These are phyloP conservation scores for Hoplodrina blanda DNA, from an alignment of 2,888 invertebrate genomes.

Conservation along the genomic window DNA sequence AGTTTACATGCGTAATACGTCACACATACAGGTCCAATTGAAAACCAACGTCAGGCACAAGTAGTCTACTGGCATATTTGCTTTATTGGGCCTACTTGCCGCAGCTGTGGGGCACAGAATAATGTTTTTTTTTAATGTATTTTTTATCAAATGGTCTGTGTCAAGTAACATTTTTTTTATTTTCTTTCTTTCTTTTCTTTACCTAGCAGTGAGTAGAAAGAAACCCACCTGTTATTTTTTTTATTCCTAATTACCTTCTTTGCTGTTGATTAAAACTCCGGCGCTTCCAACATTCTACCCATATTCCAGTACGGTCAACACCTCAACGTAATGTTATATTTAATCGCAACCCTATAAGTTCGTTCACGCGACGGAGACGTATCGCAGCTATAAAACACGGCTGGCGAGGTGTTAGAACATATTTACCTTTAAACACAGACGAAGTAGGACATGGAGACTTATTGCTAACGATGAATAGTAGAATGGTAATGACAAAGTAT, in stretches of 20 bases:
- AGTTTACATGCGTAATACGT: too few species aligned
- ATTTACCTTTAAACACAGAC: conserved; percentile 35
- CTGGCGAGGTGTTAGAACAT: conserved; percentile 37
- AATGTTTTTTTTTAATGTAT: too few species aligned
- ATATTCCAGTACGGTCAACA: conserved; percentile 2
- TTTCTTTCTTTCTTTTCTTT: too few species aligned
- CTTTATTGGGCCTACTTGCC: too few species aligned
- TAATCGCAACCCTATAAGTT: conserved; percentile 43
- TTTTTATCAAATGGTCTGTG: too few species aligned
- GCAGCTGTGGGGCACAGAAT: too few species aligned
- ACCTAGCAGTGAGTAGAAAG: neutral
- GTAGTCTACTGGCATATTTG: too few species aligned
- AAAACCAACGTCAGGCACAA: too few species aligned
- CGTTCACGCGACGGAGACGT: conserved; percentile 32
- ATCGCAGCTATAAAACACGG: conserved; percentile 47
- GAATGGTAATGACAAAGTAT: neutral
- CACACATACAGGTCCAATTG: too few species aligned
- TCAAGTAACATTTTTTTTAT: too few species aligned
- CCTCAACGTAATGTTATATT: conserved; percentile 17
- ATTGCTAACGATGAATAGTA: neutral
- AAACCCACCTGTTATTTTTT: neutral
- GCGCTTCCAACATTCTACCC: neutral
- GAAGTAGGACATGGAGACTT: conserved; percentile 7
- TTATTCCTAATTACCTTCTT: too few species aligned
- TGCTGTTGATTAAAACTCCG: neutral